Evolutionary conservation across 1,140 invertebrate genomes (phyloP).

Genomic region (Drosophila kikkawai): DNA sequence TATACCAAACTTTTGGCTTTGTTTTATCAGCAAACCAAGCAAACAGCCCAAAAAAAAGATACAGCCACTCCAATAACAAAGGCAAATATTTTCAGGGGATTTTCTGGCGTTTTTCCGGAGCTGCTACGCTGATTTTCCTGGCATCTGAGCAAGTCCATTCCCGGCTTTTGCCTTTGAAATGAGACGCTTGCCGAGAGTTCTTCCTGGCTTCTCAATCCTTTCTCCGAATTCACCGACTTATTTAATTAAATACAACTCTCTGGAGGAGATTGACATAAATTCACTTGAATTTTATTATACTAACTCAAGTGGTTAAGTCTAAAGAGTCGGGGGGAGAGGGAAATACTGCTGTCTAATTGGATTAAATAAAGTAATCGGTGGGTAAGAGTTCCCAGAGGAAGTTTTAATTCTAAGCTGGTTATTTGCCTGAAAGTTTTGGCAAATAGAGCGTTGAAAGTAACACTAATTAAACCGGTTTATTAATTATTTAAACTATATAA

Average conservation of each 20-base stretch:
- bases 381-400: neutral
- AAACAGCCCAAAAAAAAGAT: neutral
- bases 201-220: conserved; percentile 22
- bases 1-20: conserved; percentile 58
- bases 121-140: conserved; percentile 19
- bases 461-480: neutral
- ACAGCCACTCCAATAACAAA: conserved; percentile 29
- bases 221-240: conserved; percentile 11
- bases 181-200: neutral
- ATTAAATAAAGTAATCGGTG: conserved; percentile 17
- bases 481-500: neutral
- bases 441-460: neutral
- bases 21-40: conserved; percentile 29
- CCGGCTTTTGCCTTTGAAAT: conserved; percentile 36
- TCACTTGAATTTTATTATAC: conserved; percentile 50
- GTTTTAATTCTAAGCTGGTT: conserved; percentile 2
- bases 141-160: conserved; percentile 1
- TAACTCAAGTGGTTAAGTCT: conserved; percentile 23
- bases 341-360: conserved; percentile 20
- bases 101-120: neutral
- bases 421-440: neutral
- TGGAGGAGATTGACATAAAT: conserved; percentile 33
- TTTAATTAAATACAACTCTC: conserved; percentile 11
- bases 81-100: conserved; percentile 10
- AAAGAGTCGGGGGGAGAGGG: neutral